Conservation (phyloP, 2,888 invertebrate species). For the Ectobius pallidus region DNA sequence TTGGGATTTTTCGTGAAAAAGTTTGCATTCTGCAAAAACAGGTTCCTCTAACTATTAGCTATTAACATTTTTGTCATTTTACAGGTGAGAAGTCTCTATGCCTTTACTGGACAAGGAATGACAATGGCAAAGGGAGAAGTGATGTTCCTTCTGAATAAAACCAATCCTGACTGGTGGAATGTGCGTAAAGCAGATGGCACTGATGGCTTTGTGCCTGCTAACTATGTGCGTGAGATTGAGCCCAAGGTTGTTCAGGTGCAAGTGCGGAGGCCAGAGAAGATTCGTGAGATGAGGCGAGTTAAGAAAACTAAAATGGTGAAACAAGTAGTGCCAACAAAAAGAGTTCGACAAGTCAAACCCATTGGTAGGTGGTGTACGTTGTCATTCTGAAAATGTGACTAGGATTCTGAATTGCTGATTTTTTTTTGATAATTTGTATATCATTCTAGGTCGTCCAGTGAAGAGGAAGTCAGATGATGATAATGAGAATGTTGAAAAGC, state of each 20-base stretch:
- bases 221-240: conserved; percentile 92
- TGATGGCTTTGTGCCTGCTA: conserved; percentile 97
- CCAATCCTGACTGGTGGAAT: conserved; percentile 99
- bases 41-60: too few species aligned
- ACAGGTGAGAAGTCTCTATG: conserved; percentile 70
- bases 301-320: conserved; percentile 89
- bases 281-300: conserved; percentile 81
- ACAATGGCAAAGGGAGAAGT: conserved; percentile 89
- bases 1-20: too few species aligned
- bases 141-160: conserved; percentile 92
- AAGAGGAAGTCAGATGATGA: conserved; percentile 59
- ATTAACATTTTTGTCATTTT: too few species aligned
- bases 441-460: conserved; percentile 43
- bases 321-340: conserved; percentile 80
- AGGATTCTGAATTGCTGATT: too few species aligned
- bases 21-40: too few species aligned
- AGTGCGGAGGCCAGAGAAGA: conserved; percentile 83
- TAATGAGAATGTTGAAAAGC: conserved; percentile 78
- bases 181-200: conserved; percentile 90
- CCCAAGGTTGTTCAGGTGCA: conserved; percentile 79
- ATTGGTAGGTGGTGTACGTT: neutral
- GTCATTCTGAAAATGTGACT: neutral
- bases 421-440: neutral
- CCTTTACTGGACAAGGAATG: conserved; percentile 92
- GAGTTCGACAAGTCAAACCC: conserved; percentile 47